Base-by-base conservation (phyloP, 2,113 vertebrate genomes). In the Alosa alosa region DNA sequence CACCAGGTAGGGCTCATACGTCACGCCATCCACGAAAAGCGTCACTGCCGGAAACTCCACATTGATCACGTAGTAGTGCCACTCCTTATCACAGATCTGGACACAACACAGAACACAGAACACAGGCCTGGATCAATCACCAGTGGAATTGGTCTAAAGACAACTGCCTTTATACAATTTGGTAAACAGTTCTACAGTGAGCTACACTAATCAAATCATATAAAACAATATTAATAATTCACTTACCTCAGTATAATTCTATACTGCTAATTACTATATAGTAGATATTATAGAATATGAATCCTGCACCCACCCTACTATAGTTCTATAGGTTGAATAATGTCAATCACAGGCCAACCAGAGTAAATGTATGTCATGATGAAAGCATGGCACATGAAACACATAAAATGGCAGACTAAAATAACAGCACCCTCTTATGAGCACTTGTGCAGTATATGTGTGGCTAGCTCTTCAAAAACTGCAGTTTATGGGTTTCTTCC, bases 71-170 rank as follows among this genome's bases (percentile, higher is more conserved):
- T 99, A 99, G 92, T 99, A 99, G 92, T 99, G 98, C 98, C 98
- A 99, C 87, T 99, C 97, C 93, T 98, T 98, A 93, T 99, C 98
- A 91, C 98, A 99, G 85, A 99, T 99, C 98, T 99, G 94, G 82
- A 89, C 46, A 83, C 84, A 87, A 83, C 9, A 50, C 49, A 75
- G 36, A 87, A 83, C 9, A 50, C 49, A 75, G 36, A 75, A 15
- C 11, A 60, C 81, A 81, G 10, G 47, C 20, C 86, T n/a, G 36
- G 15, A 64, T 83, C 18, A 39, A 5, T 78, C 3, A 39, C 31
- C 39, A 13, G 25, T 68, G n/a, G 25, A 8, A 31, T 68, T 68
- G 6, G 8, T 68, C 64, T 13, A 10, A 68, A 68, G 8, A 31
- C n/a, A 68, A 11, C 3, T 0, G 10, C 25, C 7, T 25, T 11